A percentile compares a stretch with the other conserved stretches of the same genome.
These are phyloP conservation scores for Apocheima hispidaria DNA, from an alignment of 2,888 invertebrate genomes.

Conservation along the genomic window DNA sequence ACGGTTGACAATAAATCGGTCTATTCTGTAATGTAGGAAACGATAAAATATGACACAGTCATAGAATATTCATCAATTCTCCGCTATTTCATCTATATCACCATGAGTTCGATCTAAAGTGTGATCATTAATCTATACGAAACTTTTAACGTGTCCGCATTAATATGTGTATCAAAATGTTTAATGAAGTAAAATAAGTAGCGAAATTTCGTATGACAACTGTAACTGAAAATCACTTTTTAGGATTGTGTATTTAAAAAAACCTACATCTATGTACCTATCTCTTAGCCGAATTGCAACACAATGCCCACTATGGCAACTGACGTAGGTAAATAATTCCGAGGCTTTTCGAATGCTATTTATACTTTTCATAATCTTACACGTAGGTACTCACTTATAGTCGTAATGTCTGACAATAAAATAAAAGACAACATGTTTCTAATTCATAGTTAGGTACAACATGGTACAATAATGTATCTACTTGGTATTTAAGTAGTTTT, in stretches of 20 bases:
- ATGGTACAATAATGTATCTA: slow-evolving; percentile 14
- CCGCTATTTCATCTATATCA: not conserved
- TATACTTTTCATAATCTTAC: slow-evolving; percentile 17
- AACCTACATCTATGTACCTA: not conserved
- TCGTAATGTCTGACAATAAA: slow-evolving; percentile 40
- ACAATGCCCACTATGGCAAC: not conserved
- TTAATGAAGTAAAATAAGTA: not conserved
- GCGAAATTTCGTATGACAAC: not conserved
- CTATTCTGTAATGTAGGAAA: slow-evolving; percentile 43
- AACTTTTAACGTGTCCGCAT: not conserved
- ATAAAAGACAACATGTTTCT: slow-evolving; percentile 13
- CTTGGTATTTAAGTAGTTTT: slow-evolving; percentile 1
- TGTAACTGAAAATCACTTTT: not conserved
- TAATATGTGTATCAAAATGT: not conserved
- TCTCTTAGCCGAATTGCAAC: slow-evolving; percentile 9
- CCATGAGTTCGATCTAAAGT: not conserved
- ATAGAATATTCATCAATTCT: not conserved
- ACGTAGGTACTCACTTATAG: slow-evolving; percentile 13
- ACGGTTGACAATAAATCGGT: slow-evolving; percentile 60
- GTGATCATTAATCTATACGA: not conserved
- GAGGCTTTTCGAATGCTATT: slow-evolving; percentile 28
- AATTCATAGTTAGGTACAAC: slow-evolving; percentile 5
- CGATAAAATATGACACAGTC: not conserved
- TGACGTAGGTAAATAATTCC: not conserved
- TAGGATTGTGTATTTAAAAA: not conserved